Evolutionary conservation across 2,888 invertebrate species (phyloP), one percentile per base, ranked within the genome.

Genomic region (Margaritifera margaritifera): DNA sequence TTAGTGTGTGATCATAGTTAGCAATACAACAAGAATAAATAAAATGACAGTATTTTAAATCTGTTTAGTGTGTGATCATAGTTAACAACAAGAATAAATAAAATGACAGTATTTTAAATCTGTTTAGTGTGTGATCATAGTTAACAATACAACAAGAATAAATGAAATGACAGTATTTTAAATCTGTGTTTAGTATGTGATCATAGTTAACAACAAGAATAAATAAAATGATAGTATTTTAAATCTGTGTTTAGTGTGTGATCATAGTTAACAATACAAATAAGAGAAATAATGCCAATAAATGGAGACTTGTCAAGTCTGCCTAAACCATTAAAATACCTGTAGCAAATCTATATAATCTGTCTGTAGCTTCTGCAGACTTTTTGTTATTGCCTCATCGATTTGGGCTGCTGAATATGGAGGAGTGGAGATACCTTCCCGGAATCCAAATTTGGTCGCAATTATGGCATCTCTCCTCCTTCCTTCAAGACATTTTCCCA

Each of bases 311-410:
- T 11, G 42, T 3, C 3, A 15, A 42, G 42, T 15, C 42, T 42
- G 42, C 2, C 15, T 15, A 42, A 42, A 42, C 22, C 15, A 52
- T 62, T 6, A 18, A 55, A 4, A 62, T 61, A 87, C 88, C 85
- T 88, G 88, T 60, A 87, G 75, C 20, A 88, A 78, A 71, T 88
- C 88, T 52, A 88, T 80, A 69, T 88, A 88, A 20, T 76, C 76
- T 25, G 87, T 88, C 75, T 88, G 78, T 50, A 88, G 69, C 62
- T 81, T 84, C 24, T 66, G 68, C 42, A 88, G 71, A 57, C 81
- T 77, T 20, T 68, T 75, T 2, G 82, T 83, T 1, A 88, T 69
- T 20, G 87, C 79, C 25, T 82, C 79, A 61, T 88, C 87, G 19
- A 88, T 86, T 56, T 87, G 86, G 50, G 78, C 78, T 20, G 86